Evolutionary conservation across 2,888 invertebrate genomes (phyloP).

Genomic region (Nezara viridula): DNA sequence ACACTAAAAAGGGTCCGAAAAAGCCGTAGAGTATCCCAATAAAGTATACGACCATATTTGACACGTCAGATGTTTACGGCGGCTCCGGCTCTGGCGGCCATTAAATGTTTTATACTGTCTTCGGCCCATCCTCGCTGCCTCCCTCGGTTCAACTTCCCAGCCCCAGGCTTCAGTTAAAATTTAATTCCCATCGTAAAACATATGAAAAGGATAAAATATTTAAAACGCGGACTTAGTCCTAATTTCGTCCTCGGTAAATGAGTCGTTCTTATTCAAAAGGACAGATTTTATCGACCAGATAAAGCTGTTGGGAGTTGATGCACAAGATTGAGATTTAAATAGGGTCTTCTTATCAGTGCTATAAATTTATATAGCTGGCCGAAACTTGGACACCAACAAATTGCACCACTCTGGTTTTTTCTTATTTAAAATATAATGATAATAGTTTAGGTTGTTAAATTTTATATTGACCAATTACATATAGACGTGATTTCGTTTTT

Average conservation of each 20-base stretch:
- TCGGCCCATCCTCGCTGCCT: background rate
- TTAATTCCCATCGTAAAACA: slow-evolving; percentile 49
- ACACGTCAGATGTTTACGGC: slow-evolving; percentile 54
- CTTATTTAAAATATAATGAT: no score
- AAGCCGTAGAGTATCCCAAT: slow-evolving; percentile 43
- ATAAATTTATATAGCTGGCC: background rate
- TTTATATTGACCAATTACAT: background rate
- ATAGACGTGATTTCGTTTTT: background rate
- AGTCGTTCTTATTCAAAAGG: slow-evolving; percentile 43
- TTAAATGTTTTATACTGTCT: slow-evolving; percentile 52
- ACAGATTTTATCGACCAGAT: background rate
- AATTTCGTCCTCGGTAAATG: slow-evolving; percentile 27
- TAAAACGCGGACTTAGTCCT: slow-evolving; percentile 9
- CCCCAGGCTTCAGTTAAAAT: background rate
- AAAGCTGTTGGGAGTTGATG: background rate
- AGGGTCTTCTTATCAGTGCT: background rate
- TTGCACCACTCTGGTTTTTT: background rate
- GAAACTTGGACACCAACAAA: background rate
- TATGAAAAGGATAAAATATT: slow-evolving; percentile 33
- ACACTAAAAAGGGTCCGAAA: slow-evolving; percentile 21
- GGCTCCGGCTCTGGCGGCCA: background rate
- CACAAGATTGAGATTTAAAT: background rate
- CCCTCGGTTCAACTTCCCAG: background rate
- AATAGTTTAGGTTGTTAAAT: background rate
- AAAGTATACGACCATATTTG: slow-evolving; percentile 57